These are phyloP conservation scores for Cyrtodaria siliqua DNA, from an alignment of 2,888 invertebrate genomes.

Conservation along the genomic window DNA sequence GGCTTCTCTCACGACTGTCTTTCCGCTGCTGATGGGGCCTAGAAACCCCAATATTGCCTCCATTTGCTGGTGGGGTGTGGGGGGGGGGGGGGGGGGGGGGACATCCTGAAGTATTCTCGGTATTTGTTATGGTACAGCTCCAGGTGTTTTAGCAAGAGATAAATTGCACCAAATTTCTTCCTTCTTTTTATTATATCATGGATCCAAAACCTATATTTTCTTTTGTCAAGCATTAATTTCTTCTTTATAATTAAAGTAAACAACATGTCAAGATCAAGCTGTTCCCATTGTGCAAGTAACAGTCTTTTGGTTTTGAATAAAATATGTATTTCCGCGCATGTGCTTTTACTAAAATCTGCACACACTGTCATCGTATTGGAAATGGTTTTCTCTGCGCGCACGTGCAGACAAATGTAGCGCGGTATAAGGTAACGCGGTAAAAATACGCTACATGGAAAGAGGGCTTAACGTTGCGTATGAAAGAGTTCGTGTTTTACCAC, in stretches of 20 bases:
- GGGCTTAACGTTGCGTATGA: no score
- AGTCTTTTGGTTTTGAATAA: neutral
- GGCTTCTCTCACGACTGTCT: neutral
- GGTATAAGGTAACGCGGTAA: neutral
- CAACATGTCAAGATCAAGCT: neutral
- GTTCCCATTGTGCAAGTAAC: neutral
- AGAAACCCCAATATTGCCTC: neutral
- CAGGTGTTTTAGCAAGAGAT: neutral
- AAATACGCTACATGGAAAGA: neutral
- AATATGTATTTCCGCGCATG: neutral
- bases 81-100: no score
- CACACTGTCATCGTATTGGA: no score
- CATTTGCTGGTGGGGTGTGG: neutral
- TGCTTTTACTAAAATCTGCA: no score
- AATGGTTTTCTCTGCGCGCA: no score
- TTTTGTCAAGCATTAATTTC: neutral
- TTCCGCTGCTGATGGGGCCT: neutral
- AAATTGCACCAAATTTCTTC: neutral
- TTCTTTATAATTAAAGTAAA: neutral
- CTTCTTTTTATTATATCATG: constrained; percentile 2
- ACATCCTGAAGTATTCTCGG: constrained; percentile 3
- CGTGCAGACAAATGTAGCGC: no score
- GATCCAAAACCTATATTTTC: constrained; percentile 1
- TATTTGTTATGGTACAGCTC: neutral
- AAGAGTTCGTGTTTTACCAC: no score